phyloP scores from a whole-genome alignment of 2,797 vertebrate species.

The Pantherophis vulpinus region DNA sequence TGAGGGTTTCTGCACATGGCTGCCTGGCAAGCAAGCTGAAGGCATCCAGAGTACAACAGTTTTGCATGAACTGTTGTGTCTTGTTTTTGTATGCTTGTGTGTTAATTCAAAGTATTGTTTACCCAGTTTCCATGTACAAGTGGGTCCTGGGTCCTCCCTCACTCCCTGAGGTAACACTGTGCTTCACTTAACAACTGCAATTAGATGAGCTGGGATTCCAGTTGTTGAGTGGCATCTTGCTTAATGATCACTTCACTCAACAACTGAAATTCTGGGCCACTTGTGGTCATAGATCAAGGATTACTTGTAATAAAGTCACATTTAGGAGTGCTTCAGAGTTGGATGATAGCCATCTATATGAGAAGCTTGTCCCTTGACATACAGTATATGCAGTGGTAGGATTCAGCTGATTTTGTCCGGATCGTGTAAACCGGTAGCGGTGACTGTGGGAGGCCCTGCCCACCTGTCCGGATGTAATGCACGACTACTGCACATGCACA shows the following conservation, averaged over 20 bases:
- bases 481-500: no score
- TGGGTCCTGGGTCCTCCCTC: background rate
- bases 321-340: background rate
- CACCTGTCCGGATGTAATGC: no score
- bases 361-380: background rate
- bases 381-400: background rate
- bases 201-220: background rate
- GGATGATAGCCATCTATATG: background rate
- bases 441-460: no score
- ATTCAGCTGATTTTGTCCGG: no score
- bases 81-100: background rate
- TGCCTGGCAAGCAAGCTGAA: background rate
- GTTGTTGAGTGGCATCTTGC: background rate
- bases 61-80: rapidly evolving
- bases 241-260: background rate
- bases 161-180: background rate
- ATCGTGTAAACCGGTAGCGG: no score
- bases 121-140: background rate
- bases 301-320: background rate
- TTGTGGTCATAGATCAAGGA: background rate
- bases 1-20: background rate
- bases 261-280: background rate
- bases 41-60: background rate
- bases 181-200: background rate
- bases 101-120: slow-evolving; percentile 7